Evolutionary conservation across 2,797 vertebrate genomes (phyloP), one percentile per base, ranked within the genome.

Genomic region (Spondyliosoma cantharus): DNA sequence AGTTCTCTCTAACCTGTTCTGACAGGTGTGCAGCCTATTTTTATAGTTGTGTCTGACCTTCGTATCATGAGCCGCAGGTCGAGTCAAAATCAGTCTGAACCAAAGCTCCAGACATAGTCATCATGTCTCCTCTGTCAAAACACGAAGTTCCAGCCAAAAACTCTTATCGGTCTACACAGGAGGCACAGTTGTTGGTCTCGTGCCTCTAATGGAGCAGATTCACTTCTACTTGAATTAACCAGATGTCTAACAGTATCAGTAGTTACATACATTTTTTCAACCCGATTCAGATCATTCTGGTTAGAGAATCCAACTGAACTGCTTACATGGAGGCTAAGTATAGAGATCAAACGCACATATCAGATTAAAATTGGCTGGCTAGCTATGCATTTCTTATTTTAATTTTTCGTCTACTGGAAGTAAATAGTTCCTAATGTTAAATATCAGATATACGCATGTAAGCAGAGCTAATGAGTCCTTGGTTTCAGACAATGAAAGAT

Each of bases 1-100:
- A 57, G 50, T 17, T 52, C 53, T 61, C 32, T 32, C 56, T 69
- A 76, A 74, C 32, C 29, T 57, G 50, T 52, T 61, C 43, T 74
- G 80, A 84, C 74, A 71, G 57, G 11, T 29, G 27, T 49, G 25
- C 64, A 53, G 66, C 12, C 79, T 82, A 54, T 79, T 71, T 69
- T 75, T 67, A 45, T 43, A 9, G 16, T 27, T 3, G 0, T 71
- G 42, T 79, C 57, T 45, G 58, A 64, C 57, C 48, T 79, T 72
- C 72, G 76, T 59, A 65, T 60, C 20, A 7, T n/a, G 19, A 83
- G 27, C 65, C 65, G 57, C 69, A 74, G 53, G 27, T 59, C 48
- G 24, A 15, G 5, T 13, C 58, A n/a, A 76, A 85, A 76, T 59
- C 13, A 52, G 43, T 59, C 64, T 63, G 45, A 65, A 56, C 60